These are phyloP conservation scores for Monodelphis domestica DNA, from an alignment of 2,797 vertebrate species.

Conservation along the genomic window DNA sequence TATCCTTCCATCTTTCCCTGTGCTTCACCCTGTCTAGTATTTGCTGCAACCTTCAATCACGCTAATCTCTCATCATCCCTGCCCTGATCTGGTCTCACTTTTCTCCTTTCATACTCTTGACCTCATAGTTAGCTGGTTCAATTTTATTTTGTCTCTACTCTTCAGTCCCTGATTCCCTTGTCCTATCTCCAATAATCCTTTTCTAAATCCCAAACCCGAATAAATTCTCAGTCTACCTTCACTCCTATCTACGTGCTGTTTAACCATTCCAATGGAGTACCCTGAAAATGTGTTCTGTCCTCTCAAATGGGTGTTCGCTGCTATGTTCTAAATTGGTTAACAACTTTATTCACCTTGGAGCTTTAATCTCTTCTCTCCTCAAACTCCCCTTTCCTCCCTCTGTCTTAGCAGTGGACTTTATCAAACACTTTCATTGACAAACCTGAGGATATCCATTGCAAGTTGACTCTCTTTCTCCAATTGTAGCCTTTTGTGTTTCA, in stretches of 20 bases:
- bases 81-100: not conserved
- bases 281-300: not conserved
- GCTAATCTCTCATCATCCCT: not conserved
- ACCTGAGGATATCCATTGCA: not conserved
- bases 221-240: not conserved
- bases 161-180: not conserved
- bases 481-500: not conserved
- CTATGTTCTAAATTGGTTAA: not conserved
- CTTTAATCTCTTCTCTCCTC: not conserved
- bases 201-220: not conserved
- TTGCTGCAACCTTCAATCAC: not conserved
- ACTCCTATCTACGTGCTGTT: not conserved
- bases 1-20: not conserved
- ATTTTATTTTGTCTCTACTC: not conserved
- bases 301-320: not conserved
- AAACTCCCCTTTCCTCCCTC: not conserved
- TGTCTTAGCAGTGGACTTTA: not conserved
- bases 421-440: not conserved
- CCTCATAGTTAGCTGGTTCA: not conserved
- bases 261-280: not conserved
- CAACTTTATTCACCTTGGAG: not conserved
- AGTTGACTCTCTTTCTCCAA: not conserved
- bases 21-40: not conserved
- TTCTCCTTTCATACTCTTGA: not conserved
- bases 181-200: not conserved